Evolutionary conservation across 2,888 invertebrate species (phyloP), one percentile per base, ranked within the genome.

Genomic region (Chalcis sispes): DNA sequence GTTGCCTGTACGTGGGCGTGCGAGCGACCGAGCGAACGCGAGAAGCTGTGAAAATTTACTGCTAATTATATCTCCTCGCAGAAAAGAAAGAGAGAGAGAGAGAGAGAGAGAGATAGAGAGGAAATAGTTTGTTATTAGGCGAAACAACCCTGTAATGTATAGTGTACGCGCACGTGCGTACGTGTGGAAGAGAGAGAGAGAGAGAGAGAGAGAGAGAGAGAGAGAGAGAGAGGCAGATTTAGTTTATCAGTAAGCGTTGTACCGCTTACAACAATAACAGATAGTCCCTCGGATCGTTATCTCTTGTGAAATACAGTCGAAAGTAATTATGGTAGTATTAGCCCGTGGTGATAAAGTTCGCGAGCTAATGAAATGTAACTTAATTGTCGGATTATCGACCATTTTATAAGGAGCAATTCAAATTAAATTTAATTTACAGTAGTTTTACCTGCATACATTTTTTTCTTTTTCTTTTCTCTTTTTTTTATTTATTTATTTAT

Each of bases 1-100:
- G 2, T 7, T 18, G 29, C 4, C 20, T 46, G 18, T 25, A 50
- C 27, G 69, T 69, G 62, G 54, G 67, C 62, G 74, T 50, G 66
- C 32, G 18, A 7, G 15, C 8, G 29, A 52, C 20, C 27, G n/a
- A n/a, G 36, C 65, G 58, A 36, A 52, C 72, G 77, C 72, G 77
- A 72, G 70, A 72, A 78, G 61, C 46, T 74, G 72, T 72, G 70
- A 78, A 79, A 80, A 79, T 77, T 77, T 76, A 77, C 73, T 69
- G 77, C 79, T 79, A 77, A 80, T 80, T 80, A 77, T 79, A 75
- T 78, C 58, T 59, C 70, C 56, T 69, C 52, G 42, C 18, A 59
- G 20, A 18, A 23, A 40, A 58, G 69, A 48, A 40, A 58, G 72
- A 36, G 62, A 72, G 32, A 59, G 74, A 72, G 54, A 56, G 32